phyloP scores from a whole-genome alignment of 2,113 vertebrate genomes.

The Podarcis raffonei region DNA sequence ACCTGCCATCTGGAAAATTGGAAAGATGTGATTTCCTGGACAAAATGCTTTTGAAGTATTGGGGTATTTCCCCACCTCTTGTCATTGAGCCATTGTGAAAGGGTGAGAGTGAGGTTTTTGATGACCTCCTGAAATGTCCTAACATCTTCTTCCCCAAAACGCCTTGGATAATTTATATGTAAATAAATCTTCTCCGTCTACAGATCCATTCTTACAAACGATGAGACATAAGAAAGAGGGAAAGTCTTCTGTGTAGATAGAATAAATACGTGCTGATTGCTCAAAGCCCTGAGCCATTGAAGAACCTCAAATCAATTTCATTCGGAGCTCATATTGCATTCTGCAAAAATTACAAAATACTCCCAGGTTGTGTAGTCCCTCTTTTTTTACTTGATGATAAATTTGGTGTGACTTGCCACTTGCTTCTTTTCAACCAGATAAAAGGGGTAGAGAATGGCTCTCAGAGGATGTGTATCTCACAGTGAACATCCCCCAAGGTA shows the following conservation, averaged over 20 bases:
- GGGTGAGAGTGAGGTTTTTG: neutral
- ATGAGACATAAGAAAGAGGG: neutral
- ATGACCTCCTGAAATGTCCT: neutral
- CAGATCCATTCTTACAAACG: neutral
- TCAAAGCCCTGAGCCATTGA: neutral
- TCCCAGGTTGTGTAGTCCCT: neutral
- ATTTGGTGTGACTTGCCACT: neutral
- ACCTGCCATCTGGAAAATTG: slow-evolving; percentile 66
- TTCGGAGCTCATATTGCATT: neutral
- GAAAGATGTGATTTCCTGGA: slow-evolving; percentile 63
- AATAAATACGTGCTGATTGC: neutral
- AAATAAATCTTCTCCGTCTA: neutral
- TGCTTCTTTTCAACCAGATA: neutral
- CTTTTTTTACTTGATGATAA: neutral
- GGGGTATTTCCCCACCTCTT: slow-evolving; percentile 8
- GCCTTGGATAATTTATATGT: neutral
- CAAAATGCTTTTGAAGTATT: slow-evolving; percentile 55
- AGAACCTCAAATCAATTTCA: neutral
- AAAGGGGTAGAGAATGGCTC: too few relatives aligned
- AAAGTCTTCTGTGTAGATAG: neutral
- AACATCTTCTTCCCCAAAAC: neutral
- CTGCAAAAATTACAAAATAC: neutral
- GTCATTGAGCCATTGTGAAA: neutral
- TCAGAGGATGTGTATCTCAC: neutral
- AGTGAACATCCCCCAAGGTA: neutral